phyloP scores from a whole-genome alignment of 2,113 vertebrate species.

The Pteropus alecto region DNA sequence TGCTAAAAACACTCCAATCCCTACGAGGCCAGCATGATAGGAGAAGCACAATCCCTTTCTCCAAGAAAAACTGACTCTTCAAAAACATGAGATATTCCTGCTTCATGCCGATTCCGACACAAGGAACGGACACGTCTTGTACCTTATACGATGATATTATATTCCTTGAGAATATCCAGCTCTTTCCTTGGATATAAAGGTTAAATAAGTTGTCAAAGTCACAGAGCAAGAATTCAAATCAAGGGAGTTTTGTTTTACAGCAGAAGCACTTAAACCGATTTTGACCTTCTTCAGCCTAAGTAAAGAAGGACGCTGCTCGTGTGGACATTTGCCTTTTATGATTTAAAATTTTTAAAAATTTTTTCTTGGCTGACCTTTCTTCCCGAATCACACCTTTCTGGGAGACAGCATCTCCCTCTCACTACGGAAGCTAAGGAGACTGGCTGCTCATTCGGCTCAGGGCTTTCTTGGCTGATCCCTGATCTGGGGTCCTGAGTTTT shows the following conservation, averaged over 20 bases:
- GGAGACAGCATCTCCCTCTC: neutral
- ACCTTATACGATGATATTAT: neutral
- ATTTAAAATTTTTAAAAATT: neutral
- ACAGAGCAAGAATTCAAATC: constrained; percentile 38
- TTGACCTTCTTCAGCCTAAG: neutral
- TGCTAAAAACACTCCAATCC: neutral
- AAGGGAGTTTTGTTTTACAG: neutral
- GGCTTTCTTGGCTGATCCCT: neutral
- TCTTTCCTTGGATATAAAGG: neutral
- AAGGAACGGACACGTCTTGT: neutral
- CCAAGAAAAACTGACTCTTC: constrained; percentile 71
- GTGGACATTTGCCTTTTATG: neutral
- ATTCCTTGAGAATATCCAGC: neutral
- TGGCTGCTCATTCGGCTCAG: neutral
- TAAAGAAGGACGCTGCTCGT: neutral
- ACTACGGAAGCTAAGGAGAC: neutral
- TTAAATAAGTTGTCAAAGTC: constrained; percentile 65
- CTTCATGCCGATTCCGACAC: constrained; percentile 65
- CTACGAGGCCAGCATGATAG: constrained; percentile 54
- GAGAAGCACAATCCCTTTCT: constrained; percentile 68
- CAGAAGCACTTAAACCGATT: neutral
- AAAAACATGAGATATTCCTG: constrained; percentile 45
- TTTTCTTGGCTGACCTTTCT: neutral
- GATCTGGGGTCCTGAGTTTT: neutral
- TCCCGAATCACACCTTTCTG: neutral